Conservation (phyloP, 2,888 invertebrate species). For the Hydrotaea diabolus region DNA sequence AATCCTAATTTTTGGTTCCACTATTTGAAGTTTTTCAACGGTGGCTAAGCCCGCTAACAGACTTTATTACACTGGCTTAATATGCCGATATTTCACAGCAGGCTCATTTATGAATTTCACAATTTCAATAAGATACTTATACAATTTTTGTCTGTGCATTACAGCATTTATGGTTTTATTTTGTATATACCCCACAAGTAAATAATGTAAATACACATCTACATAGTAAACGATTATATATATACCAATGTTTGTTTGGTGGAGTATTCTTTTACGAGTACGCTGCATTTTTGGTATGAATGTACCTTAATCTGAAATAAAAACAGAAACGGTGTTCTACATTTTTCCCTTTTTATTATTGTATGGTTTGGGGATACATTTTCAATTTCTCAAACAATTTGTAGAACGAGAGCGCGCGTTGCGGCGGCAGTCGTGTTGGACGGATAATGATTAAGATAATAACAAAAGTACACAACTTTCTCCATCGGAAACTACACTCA, state of each 20-base stretch:
- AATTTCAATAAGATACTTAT: too few species aligned
- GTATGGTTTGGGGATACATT: slow-evolving; percentile 44
- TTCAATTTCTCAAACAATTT: slow-evolving; percentile 60
- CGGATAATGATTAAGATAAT: slow-evolving; percentile 33
- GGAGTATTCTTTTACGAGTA: neutral
- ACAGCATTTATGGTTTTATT: slow-evolving; percentile 8
- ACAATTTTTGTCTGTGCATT: too few species aligned
- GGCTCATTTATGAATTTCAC: too few species aligned
- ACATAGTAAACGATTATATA: too few species aligned
- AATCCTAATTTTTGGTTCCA: too few species aligned
- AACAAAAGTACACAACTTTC: slow-evolving; percentile 11
- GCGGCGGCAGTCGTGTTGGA: neutral
- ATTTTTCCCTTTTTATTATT: slow-evolving; percentile 50
- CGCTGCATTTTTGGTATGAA: neutral
- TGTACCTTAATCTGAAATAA: slow-evolving; percentile 61
- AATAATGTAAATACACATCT: neutral
- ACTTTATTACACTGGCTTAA: too few species aligned
- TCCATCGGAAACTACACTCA: neutral
- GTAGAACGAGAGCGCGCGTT: slow-evolving; percentile 3
- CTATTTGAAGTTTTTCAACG: too few species aligned
- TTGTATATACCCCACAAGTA: neutral
- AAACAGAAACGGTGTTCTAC: slow-evolving; percentile 62
- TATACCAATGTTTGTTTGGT: too few species aligned
- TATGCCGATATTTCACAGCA: too few species aligned
- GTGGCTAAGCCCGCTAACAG: too few species aligned